Evolutionary conservation across 2,888 invertebrate species (phyloP).

Genomic region (Agrotis ipsilon): DNA sequence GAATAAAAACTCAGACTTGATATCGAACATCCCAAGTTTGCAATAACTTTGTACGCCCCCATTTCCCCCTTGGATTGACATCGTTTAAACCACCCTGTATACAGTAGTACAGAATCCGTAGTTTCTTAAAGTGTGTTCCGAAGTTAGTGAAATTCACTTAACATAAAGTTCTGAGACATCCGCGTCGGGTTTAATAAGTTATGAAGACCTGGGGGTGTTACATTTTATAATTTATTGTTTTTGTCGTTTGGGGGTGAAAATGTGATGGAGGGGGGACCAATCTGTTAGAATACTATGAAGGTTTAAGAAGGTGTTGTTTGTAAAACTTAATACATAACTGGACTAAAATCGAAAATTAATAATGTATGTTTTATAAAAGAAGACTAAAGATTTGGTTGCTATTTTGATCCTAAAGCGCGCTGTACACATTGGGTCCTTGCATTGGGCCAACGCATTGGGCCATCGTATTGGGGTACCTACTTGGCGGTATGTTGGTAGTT

Average conservation of each 20-base stretch:
- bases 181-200: constrained; percentile 57
- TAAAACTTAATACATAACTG: no score
- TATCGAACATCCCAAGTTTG: constrained; percentile 2
- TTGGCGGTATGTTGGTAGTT: no score
- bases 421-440: no score
- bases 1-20: not conserved
- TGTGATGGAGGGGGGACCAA: not conserved
- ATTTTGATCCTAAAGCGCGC: no score
- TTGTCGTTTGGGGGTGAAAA: not conserved
- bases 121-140: constrained; percentile 44
- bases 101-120: constrained; percentile 36
- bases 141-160: constrained; percentile 56
- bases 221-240: constrained; percentile 46
- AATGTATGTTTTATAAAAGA: no score
- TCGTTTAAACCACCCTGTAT: constrained; percentile 29
- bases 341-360: no score
- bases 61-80: constrained; percentile 4
- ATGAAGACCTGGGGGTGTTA: constrained; percentile 35
- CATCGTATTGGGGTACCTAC: no score
- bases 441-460: no score
- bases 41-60: constrained; percentile 19
- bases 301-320: not conserved
- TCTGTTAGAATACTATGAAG: not conserved
- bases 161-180: constrained; percentile 53
- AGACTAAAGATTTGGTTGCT: no score